phyloP scores from a whole-genome alignment of 2,888 invertebrate species.

The Brachypalpus laphriformis region DNA sequence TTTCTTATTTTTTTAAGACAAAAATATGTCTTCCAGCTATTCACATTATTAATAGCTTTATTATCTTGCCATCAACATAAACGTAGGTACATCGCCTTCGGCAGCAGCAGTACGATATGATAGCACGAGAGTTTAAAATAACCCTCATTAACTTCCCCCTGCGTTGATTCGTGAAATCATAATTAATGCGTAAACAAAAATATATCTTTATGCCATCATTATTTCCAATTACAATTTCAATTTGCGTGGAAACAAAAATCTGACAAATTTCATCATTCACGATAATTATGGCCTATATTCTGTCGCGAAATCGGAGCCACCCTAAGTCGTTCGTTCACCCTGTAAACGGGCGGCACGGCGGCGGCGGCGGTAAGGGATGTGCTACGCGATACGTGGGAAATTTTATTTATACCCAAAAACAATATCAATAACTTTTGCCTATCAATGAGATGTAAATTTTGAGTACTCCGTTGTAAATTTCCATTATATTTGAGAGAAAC shows the following conservation, averaged over 20 bases:
- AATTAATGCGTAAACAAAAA: constrained; percentile 18
- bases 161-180: constrained; percentile 4
- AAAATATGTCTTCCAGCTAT: not conserved
- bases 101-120: not conserved
- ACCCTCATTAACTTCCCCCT: not conserved
- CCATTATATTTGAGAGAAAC: constrained; percentile 38
- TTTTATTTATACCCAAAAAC: constrained; percentile 54
- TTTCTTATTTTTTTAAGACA: not conserved
- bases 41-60: not conserved
- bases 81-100: not conserved
- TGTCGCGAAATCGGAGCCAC: not conserved
- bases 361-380: not conserved
- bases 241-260: constrained; percentile 9
- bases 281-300: constrained; percentile 7
- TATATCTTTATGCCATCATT: constrained; percentile 13
- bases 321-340: constrained; percentile 1
- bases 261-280: constrained; percentile 40
- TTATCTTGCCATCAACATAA: not conserved
- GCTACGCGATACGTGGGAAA: not conserved
- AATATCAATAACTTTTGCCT: constrained; percentile 59
- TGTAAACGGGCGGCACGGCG: no score
- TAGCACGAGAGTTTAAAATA: not conserved
- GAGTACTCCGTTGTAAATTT: constrained; percentile 49
- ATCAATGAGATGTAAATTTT: constrained; percentile 64
- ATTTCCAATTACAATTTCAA: constrained; percentile 43